phyloP scores from a whole-genome alignment of 1,140 invertebrate genomes.

The Manduca sexta region DNA sequence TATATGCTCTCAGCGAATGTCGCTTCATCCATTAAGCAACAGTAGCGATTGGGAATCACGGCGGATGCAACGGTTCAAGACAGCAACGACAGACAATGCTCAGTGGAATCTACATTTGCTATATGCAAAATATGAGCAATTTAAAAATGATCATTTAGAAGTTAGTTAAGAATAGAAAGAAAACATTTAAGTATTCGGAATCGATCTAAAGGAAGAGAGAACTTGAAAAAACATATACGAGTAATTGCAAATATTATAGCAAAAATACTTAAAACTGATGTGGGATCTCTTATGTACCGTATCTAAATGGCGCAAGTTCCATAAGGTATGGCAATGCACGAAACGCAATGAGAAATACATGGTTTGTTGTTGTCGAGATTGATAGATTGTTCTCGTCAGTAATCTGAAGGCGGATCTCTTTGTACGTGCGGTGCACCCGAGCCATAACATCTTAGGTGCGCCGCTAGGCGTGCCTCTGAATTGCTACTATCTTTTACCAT shows the following conservation, averaged over 20 bases:
- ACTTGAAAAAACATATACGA: too few species aligned
- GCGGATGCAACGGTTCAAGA: slow-evolving; percentile 12
- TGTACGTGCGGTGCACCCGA: slow-evolving; percentile 9
- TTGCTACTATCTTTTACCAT: slow-evolving; percentile 12
- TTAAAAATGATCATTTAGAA: too few species aligned
- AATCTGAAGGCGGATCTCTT: slow-evolving; percentile 29
- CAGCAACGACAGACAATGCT: not conserved
- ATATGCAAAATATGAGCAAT: too few species aligned
- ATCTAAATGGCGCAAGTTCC: too few species aligned
- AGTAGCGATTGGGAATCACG: slow-evolving; percentile 34
- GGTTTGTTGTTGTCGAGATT: not conserved
- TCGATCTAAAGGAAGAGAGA: too few species aligned
- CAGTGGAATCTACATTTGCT: not conserved
- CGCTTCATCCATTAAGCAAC: slow-evolving; percentile 42
- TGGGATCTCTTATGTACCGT: too few species aligned
- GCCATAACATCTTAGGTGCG: slow-evolving; percentile 21
- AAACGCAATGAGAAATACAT: too few species aligned
- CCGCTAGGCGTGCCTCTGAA: slow-evolving; percentile 18
- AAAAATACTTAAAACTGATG: too few species aligned
- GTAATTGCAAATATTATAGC: too few species aligned
- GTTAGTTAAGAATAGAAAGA: too few species aligned
- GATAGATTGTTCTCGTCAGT: slow-evolving; percentile 5
- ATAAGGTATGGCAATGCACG: too few species aligned
- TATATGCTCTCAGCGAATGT: slow-evolving; percentile 30
- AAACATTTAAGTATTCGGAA: too few species aligned